Percentiles rank a stretch among this genome's conserved stretches.
Conservation (phyloP, 1,140 invertebrate species). For the Drosophila littoralis region DNA sequence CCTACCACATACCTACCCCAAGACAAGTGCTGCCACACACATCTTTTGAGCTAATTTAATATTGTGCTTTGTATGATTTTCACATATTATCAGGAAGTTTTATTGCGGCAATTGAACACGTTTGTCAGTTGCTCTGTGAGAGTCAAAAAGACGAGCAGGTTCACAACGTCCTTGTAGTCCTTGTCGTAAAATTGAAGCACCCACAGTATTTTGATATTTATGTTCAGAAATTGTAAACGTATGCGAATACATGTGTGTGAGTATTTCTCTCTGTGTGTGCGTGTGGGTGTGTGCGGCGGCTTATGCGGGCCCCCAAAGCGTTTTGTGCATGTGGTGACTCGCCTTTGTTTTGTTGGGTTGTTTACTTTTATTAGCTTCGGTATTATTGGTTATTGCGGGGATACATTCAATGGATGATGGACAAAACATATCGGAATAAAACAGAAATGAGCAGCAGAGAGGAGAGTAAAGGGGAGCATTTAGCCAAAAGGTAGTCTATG, state of each 20-base stretch:
- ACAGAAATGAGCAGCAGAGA: neutral
- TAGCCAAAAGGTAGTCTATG: conserved; percentile 57
- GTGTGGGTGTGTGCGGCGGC: conserved; percentile 34
- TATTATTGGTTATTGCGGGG: conserved; percentile 74
- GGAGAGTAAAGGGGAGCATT: conserved; percentile 8
- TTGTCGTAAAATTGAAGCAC: conserved; percentile 79
- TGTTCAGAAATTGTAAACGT: conserved; percentile 72
- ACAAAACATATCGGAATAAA: conserved; percentile 12
- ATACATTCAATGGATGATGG: conserved; percentile 9
- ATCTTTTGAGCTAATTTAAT: conserved; percentile 77
- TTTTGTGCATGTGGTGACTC: conserved; percentile 44
- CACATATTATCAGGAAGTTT: conserved; percentile 83
- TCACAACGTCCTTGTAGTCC: conserved; percentile 43
- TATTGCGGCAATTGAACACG: conserved; percentile 82
- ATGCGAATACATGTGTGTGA: conserved; percentile 32
- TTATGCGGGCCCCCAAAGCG: conserved; percentile 60
- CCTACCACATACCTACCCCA: conserved; percentile 4
- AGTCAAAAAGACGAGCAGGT: conserved; percentile 17
- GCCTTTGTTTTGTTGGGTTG: conserved; percentile 56
- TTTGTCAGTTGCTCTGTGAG: conserved; percentile 54
- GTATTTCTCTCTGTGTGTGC: conserved; percentile 25
- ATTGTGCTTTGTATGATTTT: conserved; percentile 83
- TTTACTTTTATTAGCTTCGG: conserved; percentile 80
- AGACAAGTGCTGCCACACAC: conserved; percentile 34
- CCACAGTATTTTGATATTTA: conserved; percentile 77